Evolutionary conservation across 2,113 vertebrate genomes (phyloP).

Genomic region (Gyps fulvus): DNA sequence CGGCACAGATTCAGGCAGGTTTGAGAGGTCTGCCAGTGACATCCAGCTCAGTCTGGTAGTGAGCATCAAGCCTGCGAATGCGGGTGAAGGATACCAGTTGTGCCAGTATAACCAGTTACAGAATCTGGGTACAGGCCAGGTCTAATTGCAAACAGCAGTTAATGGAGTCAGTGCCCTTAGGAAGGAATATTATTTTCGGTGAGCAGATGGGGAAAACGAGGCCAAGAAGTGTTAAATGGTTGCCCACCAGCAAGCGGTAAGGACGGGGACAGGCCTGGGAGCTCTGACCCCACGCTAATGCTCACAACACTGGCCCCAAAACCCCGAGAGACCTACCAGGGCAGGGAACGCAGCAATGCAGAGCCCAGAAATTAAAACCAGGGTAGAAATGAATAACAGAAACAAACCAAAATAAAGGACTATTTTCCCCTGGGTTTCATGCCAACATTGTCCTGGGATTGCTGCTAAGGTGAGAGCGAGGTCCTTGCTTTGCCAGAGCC

Average conservation of each 20-base stretch:
- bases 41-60: neutral
- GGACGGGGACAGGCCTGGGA: neutral
- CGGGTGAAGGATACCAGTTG: neutral
- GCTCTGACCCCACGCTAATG: rapidly evolving
- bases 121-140: neutral
- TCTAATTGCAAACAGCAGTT: neutral
- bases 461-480: neutral
- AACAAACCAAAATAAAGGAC: neutral
- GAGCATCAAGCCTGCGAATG: rapidly evolving
- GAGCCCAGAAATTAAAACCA: neutral
- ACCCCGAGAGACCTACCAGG: neutral
- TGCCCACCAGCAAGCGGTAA: neutral
- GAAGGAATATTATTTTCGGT: neutral
- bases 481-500: neutral
- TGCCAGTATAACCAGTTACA: neutral
- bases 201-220: neutral
- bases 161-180: neutral
- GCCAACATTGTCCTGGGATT: neutral
- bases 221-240: neutral
- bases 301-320: rapidly evolving
- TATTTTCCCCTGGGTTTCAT: neutral
- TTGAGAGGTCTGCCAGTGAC: rapidly evolving
- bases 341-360: rapidly evolving
- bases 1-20: neutral
- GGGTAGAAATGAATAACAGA: neutral